Evolutionary conservation across 2,113 vertebrate species (phyloP), one percentile per base, ranked within the genome.

Genomic region (Aix galericulata): DNA sequence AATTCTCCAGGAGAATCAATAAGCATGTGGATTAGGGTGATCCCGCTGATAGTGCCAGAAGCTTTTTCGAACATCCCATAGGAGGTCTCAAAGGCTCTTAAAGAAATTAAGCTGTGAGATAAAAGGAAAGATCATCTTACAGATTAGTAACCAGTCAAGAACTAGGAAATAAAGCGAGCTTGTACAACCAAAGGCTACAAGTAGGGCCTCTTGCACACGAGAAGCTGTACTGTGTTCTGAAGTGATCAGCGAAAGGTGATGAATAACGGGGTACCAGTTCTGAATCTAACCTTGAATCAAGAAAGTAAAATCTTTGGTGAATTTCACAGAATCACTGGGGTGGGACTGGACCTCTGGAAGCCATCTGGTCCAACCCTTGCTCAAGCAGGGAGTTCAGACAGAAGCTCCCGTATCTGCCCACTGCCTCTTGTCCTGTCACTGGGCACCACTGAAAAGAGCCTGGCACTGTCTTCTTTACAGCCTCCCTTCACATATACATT

Each of bases 21-120:
- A 86, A 91, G 63, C 59, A 6, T 2, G 44, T 74, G 90, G 94
- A 96, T 96, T 90, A 94, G 79, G 38, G 40, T 66, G 92, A 96
- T 95, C 75, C 74, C 44, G n/a, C 82, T 90, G 92, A 93, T 58
- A 55, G 23, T 0, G 31, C 64, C 72, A 77, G 32, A 52, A 91
- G 72, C 59, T 89, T 69, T 69, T 85, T 38, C 34, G 31, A 80
- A 82, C 18, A 22, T 66, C 50, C 93, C 40, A 5, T 11, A 55
- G 73, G 22, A 84, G 71, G 44, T 44, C 82, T 95, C 68, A 86
- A 71, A 94, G 78, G 67, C 82, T 86, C 67, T 80, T 82, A 83
- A 71, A 83, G 63, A 91, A 93, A 94, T 74, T 80, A 95, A 74
- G 56, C 76, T 88, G 67, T 25, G 63, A 95, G 76, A 55, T 55